Evolutionary conservation across 1,140 invertebrate genomes (phyloP), one percentile per base, ranked within the genome.

Genomic region (Pissodes strobi): DNA sequence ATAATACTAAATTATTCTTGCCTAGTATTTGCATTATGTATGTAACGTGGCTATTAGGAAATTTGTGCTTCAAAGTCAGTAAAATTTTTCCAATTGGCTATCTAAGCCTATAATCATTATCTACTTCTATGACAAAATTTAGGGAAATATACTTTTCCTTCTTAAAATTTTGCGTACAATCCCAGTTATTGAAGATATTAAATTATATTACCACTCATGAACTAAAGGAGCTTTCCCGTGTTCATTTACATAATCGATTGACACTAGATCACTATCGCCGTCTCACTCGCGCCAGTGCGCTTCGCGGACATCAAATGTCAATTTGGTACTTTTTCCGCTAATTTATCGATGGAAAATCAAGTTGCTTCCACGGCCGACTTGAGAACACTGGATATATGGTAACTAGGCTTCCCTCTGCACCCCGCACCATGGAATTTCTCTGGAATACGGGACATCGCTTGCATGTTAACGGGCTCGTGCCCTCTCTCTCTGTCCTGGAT

Each of bases 401-500:
- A 76, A 77, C 74, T 75, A 77, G 74, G 74, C 70, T 48, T 68
- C 81, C 80, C 81, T 79, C 79, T 57, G 17, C 52, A 51, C n/a
- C 49, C 21, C 19, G 13, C 41, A 23, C 52, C 57, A 37, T 57
- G 80, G 81, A 80, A 79, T 79, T 83, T 82, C 82, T 81, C 82
- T 81, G 78, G 78, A 78, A 75, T 77, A 79, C 76, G 81, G 82
- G 80, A 80, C 76, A 77, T 69, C 72, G 76, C 76, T 77, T 77
- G 74, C 76, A 77, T 77, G 76, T 74, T 77, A 77, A 77, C 74
- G 80, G 79, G 76, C 74, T 81, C 78, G 76, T 77, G 75, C 79
- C 71, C 76, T 82, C 81, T 79, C 77, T 75, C 71, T 83, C 76
- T 67, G 46, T 38, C 78, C 51, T 27, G 25, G 21, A 41, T 45